These are phyloP conservation scores for Zaprionus ornatus DNA, from an alignment of 1,140 invertebrate species.

Conservation along the genomic window DNA sequence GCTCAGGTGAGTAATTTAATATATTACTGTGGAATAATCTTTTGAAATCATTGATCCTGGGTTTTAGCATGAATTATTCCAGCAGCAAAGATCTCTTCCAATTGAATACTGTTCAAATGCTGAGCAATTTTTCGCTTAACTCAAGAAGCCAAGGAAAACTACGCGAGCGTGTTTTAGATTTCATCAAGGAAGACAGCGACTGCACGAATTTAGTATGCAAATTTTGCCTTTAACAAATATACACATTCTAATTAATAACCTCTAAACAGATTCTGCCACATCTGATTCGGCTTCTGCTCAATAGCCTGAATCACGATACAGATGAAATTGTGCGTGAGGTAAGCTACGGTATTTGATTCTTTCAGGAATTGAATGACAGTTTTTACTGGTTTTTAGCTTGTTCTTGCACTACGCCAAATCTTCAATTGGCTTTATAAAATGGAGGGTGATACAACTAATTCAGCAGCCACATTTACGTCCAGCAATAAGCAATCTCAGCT, in stretches of 20 bases:
- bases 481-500: constrained; percentile 59
- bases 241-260: neutral
- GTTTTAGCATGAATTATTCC: constrained; percentile 65
- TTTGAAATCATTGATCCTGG: neutral
- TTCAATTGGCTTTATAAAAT: constrained; percentile 57
- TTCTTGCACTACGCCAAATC: constrained; percentile 64
- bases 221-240: neutral
- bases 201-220: constrained; percentile 53
- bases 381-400: constrained; percentile 45
- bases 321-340: constrained; percentile 70
- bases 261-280: constrained; percentile 55
- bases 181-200: constrained; percentile 61
- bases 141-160: constrained; percentile 55
- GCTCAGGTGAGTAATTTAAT: constrained; percentile 56
- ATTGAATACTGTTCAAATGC: constrained; percentile 60
- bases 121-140: constrained; percentile 69
- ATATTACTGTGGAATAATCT: neutral
- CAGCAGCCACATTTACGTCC: neutral
- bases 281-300: constrained; percentile 69
- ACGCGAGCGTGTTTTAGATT: constrained; percentile 61
- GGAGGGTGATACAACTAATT: neutral
- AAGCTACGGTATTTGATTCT: neutral
- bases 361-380: neutral
- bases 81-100: constrained; percentile 66
- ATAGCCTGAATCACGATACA: constrained; percentile 66